Conservation (phyloP, 1,140 invertebrate species). For the Microplitis mediator region DNA sequence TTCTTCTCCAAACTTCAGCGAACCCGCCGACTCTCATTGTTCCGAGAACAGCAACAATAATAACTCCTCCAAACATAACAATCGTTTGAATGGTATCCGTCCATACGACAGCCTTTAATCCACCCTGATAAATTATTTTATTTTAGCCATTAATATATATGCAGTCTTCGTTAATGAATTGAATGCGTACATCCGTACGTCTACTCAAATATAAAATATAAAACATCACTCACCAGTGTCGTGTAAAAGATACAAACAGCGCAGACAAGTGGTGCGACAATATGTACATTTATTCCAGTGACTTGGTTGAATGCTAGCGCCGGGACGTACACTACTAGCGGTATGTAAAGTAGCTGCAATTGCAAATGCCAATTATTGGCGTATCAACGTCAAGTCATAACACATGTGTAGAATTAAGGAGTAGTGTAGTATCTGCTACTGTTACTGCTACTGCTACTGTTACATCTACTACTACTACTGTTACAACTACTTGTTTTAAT, state of each 20-base stretch:
- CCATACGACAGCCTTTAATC: conserved; percentile 87
- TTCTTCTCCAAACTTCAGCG: conserved; percentile 67
- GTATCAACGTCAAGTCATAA: too few species aligned
- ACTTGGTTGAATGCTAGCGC: conserved; percentile 89
- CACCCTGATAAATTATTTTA: conserved; percentile 67
- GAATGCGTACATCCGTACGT: too few species aligned
- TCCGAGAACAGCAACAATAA: conserved; percentile 73
- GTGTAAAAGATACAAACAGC: conserved; percentile 84
- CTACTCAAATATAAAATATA: too few species aligned
- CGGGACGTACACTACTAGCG: conserved; percentile 89
- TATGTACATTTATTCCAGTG: conserved; percentile 73
- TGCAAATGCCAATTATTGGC: conserved; percentile 4
- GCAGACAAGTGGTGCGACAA: conserved; percentile 74
- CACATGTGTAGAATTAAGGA: neutral
- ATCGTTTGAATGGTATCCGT: conserved; percentile 83
- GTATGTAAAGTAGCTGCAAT: conserved; percentile 76
- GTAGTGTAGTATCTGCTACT: neutral
- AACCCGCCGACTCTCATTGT: conserved; percentile 71
- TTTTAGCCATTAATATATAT: neutral
- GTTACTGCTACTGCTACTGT: too few species aligned
- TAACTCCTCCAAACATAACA: conserved; percentile 76
- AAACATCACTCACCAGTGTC: conserved; percentile 69
- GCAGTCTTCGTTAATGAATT: too few species aligned
- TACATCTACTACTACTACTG: too few species aligned
- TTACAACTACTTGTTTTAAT: neutral